Percentiles rank a stretch among this genome's conserved stretches.
phyloP scores from a whole-genome alignment of 2,888 invertebrate genomes.

The Acronicta alni region DNA sequence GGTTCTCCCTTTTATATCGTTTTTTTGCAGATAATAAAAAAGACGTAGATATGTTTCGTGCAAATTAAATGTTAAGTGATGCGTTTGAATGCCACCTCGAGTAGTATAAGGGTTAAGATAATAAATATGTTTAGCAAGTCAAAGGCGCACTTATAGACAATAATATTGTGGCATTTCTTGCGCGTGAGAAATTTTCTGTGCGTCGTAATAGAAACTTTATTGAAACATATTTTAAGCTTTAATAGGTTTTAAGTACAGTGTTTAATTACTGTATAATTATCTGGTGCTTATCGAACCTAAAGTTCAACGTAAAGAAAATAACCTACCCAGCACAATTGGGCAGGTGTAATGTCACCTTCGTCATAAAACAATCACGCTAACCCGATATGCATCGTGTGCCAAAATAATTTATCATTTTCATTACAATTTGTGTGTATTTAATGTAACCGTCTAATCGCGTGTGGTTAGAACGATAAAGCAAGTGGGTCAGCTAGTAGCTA shows the following conservation, averaged over 20 bases:
- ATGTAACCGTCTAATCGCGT: constrained; percentile 70
- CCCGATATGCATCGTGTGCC: constrained; percentile 41
- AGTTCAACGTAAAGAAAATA: too few relatives aligned
- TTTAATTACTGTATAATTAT: background rate
- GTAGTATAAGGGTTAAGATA: constrained; percentile 30
- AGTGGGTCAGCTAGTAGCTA: constrained; percentile 74
- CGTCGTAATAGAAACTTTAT: constrained; percentile 2
- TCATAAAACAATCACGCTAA: constrained; percentile 37
- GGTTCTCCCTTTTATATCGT: background rate
- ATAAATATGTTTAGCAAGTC: constrained; percentile 42
- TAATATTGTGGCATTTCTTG: constrained; percentile 23
- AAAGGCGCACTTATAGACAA: constrained; percentile 14
- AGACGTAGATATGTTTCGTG: constrained; percentile 9
- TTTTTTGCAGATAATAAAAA: constrained; percentile 19
- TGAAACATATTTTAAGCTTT: background rate
- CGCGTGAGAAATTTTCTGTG: constrained; percentile 21
- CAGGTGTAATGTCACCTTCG: background rate
- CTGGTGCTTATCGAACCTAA: background rate
- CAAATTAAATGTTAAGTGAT: constrained; percentile 51
- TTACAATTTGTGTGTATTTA: constrained; percentile 55
- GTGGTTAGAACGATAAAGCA: constrained; percentile 71
- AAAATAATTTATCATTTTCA: constrained; percentile 50
- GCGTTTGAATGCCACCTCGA: constrained; percentile 41
- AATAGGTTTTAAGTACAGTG: background rate
- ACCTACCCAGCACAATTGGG: background rate